Evolutionary conservation across 2,797 vertebrate genomes (phyloP).

Genomic region (Acipenser transmontanus): DNA sequence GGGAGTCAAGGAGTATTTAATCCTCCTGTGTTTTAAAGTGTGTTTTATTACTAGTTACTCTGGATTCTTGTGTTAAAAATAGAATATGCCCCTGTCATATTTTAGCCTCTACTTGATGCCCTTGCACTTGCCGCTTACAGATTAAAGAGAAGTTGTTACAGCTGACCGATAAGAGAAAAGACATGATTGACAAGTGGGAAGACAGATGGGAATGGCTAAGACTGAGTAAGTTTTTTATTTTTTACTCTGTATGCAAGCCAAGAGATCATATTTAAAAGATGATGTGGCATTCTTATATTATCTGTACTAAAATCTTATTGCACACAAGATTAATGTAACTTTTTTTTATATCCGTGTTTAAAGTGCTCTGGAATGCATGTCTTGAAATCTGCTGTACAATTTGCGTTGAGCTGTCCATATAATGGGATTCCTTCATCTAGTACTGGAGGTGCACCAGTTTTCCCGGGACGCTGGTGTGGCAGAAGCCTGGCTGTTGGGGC

Average conservation of each 20-base stretch:
- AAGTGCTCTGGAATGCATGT: no score
- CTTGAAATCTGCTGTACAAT: no score
- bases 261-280: not conserved
- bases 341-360: no score
- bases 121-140: constrained; percentile 41
- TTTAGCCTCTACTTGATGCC: not conserved
- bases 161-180: constrained; percentile 93
- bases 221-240: constrained; percentile 70
- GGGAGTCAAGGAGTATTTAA: no score
- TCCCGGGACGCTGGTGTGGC: constrained; percentile 88
- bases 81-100: not conserved
- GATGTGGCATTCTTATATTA: no score
- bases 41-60: no score
- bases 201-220: constrained; percentile 97
- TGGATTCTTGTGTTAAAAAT: not conserved
- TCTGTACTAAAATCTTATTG: not conserved
- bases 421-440: constrained; percentile 33
- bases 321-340: no score
- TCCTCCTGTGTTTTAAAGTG: no score
- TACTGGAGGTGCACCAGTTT: constrained; percentile 96
- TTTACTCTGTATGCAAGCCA: constrained; percentile 2
- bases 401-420: no score
- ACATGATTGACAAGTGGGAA: constrained; percentile 98
- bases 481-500: constrained; percentile 87
- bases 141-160: constrained; percentile 92